These are phyloP conservation scores for Paradoxurus hermaphroditus DNA, from an alignment of 2,113 vertebrate species.

Conservation along the genomic window DNA sequence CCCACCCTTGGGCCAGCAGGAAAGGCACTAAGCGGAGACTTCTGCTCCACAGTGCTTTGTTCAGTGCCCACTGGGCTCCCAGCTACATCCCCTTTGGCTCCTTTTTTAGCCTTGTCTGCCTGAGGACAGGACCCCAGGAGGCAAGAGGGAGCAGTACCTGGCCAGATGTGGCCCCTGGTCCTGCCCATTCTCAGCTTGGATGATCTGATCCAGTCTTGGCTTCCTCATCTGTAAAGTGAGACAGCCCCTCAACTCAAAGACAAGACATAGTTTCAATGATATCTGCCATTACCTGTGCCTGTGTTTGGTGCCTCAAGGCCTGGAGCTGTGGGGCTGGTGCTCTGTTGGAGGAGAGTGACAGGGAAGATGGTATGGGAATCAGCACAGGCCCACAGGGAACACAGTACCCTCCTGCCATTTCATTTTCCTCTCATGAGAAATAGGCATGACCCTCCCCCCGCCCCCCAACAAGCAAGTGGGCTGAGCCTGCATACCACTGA, in stretches of 20 bases:
- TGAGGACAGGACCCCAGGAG: not conserved
- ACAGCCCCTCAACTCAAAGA: not conserved
- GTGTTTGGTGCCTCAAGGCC: fast-evolving
- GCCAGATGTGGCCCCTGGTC: not conserved
- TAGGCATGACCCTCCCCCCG: not conserved
- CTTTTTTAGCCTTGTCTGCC: not conserved
- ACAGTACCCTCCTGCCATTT: not conserved
- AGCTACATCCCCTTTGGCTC: not conserved
- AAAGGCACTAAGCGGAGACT: not conserved
- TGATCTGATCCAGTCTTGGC: not conserved
- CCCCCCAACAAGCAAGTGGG: not conserved
- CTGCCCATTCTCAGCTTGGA: not conserved
- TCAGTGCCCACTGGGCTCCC: not conserved
- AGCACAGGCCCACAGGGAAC: not conserved
- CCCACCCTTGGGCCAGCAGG: not conserved
- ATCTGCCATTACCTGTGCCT: not conserved
- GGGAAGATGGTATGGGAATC: not conserved
- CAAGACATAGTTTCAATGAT: not conserved
- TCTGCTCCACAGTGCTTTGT: not conserved
- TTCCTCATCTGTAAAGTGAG: not conserved
- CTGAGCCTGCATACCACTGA: not conserved
- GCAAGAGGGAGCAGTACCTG: fast-evolving
- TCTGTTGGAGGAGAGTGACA: not conserved
- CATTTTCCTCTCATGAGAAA: not conserved
- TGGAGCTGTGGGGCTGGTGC: not conserved